Conservation (phyloP, 2,797 vertebrate genomes). For the Stomatorhinus walkeri region DNA sequence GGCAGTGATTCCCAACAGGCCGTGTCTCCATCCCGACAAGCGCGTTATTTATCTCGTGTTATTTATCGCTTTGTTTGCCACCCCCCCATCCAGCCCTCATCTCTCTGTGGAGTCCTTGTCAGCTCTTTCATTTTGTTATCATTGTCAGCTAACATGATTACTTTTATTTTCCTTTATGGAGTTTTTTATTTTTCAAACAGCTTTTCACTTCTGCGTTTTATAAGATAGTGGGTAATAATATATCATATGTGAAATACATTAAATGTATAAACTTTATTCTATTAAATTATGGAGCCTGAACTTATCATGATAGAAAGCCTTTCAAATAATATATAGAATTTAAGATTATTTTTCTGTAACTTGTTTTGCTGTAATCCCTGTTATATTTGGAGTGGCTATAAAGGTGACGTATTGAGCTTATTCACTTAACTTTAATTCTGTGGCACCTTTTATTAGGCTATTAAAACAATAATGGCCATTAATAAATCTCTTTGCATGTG, state of each 20-base stretch:
- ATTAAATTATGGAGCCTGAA: background rate
- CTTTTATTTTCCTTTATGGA: constrained; percentile 1
- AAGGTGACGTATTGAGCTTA: constrained; percentile 13
- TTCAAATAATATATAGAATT: background rate
- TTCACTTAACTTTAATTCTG: constrained; percentile 9
- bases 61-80: background rate
- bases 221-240: background rate
- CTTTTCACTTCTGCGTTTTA: background rate
- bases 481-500: constrained; percentile 22
- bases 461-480: constrained; percentile 20
- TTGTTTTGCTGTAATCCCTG: background rate
- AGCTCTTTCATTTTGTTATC: background rate
- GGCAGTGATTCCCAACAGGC: background rate
- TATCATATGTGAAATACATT: background rate
- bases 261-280: background rate
- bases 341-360: background rate
- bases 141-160: background rate
- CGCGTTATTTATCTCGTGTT: background rate
- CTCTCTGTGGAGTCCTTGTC: background rate
- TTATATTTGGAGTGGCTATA: constrained; percentile 13
- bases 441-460: constrained; percentile 10
- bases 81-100: background rate
- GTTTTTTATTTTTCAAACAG: background rate
- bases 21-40: background rate
- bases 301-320: background rate